Conservation (phyloP, 1,140 invertebrate genomes). For the Leptinotarsa undecemlineata region DNA sequence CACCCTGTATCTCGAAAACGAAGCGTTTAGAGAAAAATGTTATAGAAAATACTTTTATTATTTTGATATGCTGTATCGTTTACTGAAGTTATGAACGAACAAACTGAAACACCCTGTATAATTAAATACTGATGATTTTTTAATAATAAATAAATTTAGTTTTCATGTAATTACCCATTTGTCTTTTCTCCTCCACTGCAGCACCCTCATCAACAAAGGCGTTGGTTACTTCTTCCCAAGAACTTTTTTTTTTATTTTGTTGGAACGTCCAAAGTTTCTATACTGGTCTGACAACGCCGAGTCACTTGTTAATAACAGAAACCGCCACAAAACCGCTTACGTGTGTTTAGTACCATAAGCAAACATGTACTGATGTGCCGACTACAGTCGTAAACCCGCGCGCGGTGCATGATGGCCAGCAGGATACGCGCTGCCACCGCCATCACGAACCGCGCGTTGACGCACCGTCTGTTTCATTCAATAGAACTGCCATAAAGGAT, state of each 20-base stretch:
- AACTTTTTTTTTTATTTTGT: conserved; percentile 28
- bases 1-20: too few relatives aligned
- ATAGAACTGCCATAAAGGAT: too few relatives aligned
- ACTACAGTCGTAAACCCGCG: background rate
- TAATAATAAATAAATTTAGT: background rate
- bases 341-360: conserved; percentile 13
- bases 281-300: conserved; percentile 11
- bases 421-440: background rate
- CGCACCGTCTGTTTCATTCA: too few relatives aligned
- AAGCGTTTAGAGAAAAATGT: background rate
- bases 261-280: conserved; percentile 20
- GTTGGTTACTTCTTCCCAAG: conserved; percentile 17
- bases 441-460: too few relatives aligned
- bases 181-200: conserved; percentile 11
- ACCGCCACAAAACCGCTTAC: background rate
- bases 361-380: conserved; percentile 20
- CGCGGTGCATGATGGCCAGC: background rate
- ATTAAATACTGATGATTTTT: background rate
- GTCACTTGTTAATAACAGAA: conserved; percentile 11
- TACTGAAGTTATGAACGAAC: too few relatives aligned
- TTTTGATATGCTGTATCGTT: background rate
- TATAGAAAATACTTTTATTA: background rate
- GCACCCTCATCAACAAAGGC: conserved; percentile 11
- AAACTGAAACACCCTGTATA: background rate
- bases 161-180: conserved; percentile 11